Base-by-base conservation (phyloP, 2,113 vertebrate genomes). In the Dasyornis broadbenti region DNA sequence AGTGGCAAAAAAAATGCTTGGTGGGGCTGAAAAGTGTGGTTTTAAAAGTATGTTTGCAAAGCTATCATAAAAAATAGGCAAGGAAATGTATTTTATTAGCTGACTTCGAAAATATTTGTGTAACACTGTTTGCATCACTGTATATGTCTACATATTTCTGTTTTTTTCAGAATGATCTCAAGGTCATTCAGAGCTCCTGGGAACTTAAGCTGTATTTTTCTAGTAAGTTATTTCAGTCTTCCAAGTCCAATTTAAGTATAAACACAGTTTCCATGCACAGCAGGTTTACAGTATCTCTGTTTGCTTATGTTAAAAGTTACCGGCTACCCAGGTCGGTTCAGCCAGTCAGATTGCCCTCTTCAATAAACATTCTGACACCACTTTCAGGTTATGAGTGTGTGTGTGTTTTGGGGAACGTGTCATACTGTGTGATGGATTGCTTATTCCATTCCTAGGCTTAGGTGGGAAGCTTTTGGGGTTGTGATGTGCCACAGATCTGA, bases 281-380 rank as follows among this genome's bases (percentile, higher is more conserved):
- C 90, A 71, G 78, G 94, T 97, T 96, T 96, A 97, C 85, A 96
- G 85, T 95, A 95, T 86, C 79, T 93, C 68, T 71, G 70, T 95
- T 92, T 96, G 93, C 90, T 97, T 96, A 94, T 95, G 61, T 96
- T 96, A 90, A 97, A 94, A 92, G 76, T 95, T 97, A 95, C 90
- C 20, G 2, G 71, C 59, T 94, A 86, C 82, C 71, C 92, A 73
- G 88, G 63, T 96, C 7, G 5, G 52, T 80, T 88, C 87, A 95
- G 89, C 81, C 94, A 95, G 71, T 97, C 56, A 95, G 47, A 90
- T 90, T 94, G 79, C 42, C 82, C 82, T 94, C 68, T 94, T 83
- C 92, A 88, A 45, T 96, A 96, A 96, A 97, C 95, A 94, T 94
- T 96, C 92, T 96, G 93, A 96, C 90, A 94, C 94, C 60, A 70